These are phyloP conservation scores for Cydia splendana DNA, from an alignment of 1,140 invertebrate genomes.

Conservation along the genomic window DNA sequence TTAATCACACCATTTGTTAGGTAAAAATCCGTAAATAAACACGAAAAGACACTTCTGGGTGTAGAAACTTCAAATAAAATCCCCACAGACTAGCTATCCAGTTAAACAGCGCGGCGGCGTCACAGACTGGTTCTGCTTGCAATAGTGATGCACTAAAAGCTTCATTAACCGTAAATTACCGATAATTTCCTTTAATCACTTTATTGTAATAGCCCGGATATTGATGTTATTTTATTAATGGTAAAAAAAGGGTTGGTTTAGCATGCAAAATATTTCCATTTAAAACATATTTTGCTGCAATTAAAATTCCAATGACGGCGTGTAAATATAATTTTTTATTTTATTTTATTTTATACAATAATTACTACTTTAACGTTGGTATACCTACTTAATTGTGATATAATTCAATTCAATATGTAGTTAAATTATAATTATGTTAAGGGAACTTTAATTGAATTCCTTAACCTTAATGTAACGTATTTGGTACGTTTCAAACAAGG, in stretches of 20 bases:
- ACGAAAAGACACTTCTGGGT: too few species aligned
- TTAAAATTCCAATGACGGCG: background rate
- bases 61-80: background rate
- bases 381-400: too few species aligned
- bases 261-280: background rate
- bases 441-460: too few species aligned
- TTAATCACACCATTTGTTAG: too few species aligned
- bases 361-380: too few species aligned
- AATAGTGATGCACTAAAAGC: conserved; percentile 67
- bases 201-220: conserved; percentile 38
- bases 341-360: too few species aligned
- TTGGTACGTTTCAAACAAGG: too few species aligned
- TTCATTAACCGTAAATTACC: conserved; percentile 68
- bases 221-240: conserved; percentile 20
- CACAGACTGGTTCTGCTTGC: conserved; percentile 47
- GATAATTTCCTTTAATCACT: conserved; percentile 49
- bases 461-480: too few species aligned
- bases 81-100: background rate
- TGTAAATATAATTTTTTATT: too few species aligned
- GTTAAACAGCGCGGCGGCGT: background rate
- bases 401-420: too few species aligned
- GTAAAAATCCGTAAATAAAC: too few species aligned
- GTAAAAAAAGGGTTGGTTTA: background rate
- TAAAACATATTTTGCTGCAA: background rate
- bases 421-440: too few species aligned